Percentiles rank a stretch among this genome's conserved stretches.
Conservation (phyloP, 2,888 invertebrate genomes). For the Eumerus sabulonum region DNA sequence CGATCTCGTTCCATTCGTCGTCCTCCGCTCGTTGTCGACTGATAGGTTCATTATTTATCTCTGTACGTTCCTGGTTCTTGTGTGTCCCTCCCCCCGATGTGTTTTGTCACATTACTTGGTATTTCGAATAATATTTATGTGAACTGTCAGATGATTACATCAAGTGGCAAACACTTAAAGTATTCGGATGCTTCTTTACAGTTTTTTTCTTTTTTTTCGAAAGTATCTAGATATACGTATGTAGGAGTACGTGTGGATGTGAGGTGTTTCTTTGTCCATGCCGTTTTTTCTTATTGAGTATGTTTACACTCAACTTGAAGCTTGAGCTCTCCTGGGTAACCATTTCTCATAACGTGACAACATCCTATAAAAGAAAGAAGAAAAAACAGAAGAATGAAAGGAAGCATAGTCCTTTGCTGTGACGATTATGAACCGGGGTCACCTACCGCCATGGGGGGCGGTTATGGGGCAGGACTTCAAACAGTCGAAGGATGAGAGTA, state of each 20-base stretch:
- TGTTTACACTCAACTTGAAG: slow-evolving; percentile 59
- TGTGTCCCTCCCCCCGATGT: not conserved
- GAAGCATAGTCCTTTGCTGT: slow-evolving; percentile 9
- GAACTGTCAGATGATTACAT: slow-evolving; percentile 63
- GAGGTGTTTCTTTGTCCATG: not conserved
- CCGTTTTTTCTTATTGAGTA: slow-evolving; percentile 31
- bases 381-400: too few species aligned
- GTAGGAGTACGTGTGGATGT: slow-evolving; percentile 1
- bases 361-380: slow-evolving; percentile 41
- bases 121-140: slow-evolving; percentile 61
- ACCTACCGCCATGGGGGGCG: not conserved
- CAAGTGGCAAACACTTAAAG: slow-evolving; percentile 39
- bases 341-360: slow-evolving; percentile 62
- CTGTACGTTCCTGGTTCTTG: not conserved
- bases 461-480: not conserved
- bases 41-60: slow-evolving; percentile 56
- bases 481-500: slow-evolving; percentile 52
- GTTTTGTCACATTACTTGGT: not conserved
- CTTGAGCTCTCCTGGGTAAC: slow-evolving; percentile 46
- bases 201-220: slow-evolving; percentile 15
- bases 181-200: not conserved
- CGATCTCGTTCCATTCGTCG: slow-evolving; percentile 20
- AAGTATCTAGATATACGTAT: slow-evolving; percentile 17
- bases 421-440: slow-evolving; percentile 12
- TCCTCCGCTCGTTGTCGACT: too few species aligned